Evolutionary conservation across 1,140 invertebrate species (phyloP).

Genomic region (Micrasema longulum): DNA sequence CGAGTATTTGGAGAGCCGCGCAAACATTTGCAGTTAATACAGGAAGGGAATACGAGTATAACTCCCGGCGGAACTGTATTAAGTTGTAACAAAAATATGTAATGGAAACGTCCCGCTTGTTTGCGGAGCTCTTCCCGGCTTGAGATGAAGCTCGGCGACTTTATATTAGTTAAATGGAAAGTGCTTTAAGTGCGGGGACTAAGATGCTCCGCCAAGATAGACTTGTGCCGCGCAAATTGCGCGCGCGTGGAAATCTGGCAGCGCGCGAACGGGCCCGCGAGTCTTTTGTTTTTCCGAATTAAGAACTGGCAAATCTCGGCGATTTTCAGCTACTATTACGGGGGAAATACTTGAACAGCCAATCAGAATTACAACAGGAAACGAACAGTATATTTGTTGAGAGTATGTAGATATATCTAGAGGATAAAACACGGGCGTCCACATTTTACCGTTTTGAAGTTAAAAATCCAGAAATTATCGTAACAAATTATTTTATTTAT

Average conservation of each 20-base stretch:
- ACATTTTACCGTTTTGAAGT: too few relatives aligned
- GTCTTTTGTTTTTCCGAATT: slow-evolving; percentile 10
- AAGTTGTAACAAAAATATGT: slow-evolving; percentile 47
- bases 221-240: slow-evolving; percentile 35
- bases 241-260: not conserved
- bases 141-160: slow-evolving; percentile 37
- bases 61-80: slow-evolving; percentile 44
- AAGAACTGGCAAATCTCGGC: too few relatives aligned
- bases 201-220: slow-evolving; percentile 27
- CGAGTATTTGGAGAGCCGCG: slow-evolving; percentile 20
- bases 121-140: slow-evolving; percentile 39
- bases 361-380: too few relatives aligned
- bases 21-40: slow-evolving; percentile 42
- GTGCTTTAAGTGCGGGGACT: not conserved
- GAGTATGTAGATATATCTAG: too few relatives aligned
- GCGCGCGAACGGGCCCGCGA: slow-evolving; percentile 4
- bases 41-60: too few relatives aligned
- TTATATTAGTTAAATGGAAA: slow-evolving; percentile 42
- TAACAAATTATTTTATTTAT: too few relatives aligned
- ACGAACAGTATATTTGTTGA: too few relatives aligned
- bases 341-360: too few relatives aligned
- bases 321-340: too few relatives aligned
- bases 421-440: too few relatives aligned
- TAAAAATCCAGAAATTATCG: too few relatives aligned
- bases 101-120: slow-evolving; percentile 41